A percentile compares a stretch with the other conserved stretches of the same genome.
phyloP scores from a whole-genome alignment of 2,888 invertebrate genomes.

The Antheraea yamamai region DNA sequence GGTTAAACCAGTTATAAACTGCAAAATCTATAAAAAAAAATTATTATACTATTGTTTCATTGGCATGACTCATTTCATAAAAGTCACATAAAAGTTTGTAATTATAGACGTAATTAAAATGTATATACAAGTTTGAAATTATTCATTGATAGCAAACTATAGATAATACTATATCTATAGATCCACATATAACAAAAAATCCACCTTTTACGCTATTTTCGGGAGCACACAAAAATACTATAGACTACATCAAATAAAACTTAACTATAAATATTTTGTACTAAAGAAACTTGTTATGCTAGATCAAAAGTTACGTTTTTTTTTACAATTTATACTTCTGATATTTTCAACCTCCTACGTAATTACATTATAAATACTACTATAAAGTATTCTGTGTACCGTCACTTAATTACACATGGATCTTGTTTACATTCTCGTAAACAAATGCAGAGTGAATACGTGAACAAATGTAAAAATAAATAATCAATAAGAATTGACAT shows the following conservation, averaged over 20 bases:
- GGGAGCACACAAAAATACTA: background rate
- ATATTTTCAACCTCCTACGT: background rate
- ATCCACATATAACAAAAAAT: background rate
- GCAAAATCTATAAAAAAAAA: background rate
- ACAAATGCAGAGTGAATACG: background rate
- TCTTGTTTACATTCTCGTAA: background rate
- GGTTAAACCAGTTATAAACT: background rate
- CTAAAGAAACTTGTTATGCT: background rate
- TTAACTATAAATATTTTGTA: background rate
- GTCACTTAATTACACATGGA: background rate
- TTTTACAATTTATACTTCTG: no score
- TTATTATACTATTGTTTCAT: background rate
- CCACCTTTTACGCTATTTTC: background rate
- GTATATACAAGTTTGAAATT: background rate
- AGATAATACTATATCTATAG: background rate
- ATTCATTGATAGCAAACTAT: background rate
- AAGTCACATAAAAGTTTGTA: no score
- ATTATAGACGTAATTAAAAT: no score
- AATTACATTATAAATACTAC: background rate
- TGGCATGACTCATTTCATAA: background rate
- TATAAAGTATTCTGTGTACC: background rate
- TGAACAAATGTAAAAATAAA: background rate
- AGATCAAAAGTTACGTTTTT: background rate
- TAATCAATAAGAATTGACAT: no score
- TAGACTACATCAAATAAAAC: background rate